A percentile compares a stretch with the other conserved stretches of the same genome.
These are phyloP conservation scores for Leptocoma aspasia DNA, from an alignment of 2,113 vertebrate species.

Conservation along the genomic window DNA sequence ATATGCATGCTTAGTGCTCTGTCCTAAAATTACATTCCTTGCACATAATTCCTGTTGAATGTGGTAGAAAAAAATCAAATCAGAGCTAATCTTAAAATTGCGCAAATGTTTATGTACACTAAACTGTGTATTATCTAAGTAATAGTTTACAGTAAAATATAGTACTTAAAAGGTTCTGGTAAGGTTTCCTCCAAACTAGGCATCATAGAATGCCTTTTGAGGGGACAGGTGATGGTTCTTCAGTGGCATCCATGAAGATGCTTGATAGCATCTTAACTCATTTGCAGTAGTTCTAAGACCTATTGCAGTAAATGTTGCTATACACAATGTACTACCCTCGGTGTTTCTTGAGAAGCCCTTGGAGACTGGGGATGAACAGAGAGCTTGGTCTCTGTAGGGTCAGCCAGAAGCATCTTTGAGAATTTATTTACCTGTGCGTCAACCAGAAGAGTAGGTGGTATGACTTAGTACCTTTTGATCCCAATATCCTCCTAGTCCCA, in stretches of 20 bases:
- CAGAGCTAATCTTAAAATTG: neutral
- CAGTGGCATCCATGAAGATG: neutral
- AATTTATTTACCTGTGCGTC: neutral
- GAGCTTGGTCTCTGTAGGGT: neutral
- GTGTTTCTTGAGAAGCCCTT: fast-evolving
- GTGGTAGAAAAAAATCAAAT: neutral
- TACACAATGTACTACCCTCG: neutral
- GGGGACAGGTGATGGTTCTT: neutral
- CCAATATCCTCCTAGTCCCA: neutral
- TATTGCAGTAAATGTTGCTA: neutral
- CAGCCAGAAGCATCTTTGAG: neutral
- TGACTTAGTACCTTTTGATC: neutral
- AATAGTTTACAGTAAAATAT: neutral
- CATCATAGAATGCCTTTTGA: neutral
- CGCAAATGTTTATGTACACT: neutral
- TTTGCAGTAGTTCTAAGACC: neutral
- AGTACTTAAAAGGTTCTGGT: neutral
- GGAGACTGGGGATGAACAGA: neutral
- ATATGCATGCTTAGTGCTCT: neutral
- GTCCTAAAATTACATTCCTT: neutral
- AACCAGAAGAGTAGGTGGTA: neutral
- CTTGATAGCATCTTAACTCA: neutral
- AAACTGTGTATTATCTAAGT: neutral
- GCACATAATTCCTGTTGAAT: neutral
- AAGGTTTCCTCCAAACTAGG: neutral